Conservation (phyloP, 2,797 vertebrate species). For the Poliocrania exsul region DNA sequence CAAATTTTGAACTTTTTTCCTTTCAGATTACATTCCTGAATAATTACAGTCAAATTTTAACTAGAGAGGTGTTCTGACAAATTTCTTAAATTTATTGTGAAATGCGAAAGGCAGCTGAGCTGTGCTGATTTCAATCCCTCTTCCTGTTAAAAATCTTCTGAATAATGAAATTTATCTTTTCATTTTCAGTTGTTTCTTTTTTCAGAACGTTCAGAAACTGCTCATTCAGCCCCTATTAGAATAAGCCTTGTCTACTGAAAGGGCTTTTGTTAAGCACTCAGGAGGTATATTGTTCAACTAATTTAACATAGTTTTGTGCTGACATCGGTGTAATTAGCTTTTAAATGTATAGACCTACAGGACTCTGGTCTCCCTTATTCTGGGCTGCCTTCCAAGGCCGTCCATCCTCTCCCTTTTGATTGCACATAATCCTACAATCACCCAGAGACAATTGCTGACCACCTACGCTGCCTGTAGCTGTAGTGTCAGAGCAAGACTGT, state of each 20-base stretch:
- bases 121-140: not conserved
- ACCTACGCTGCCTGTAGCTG: not conserved
- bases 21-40: not conserved
- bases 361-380: not conserved
- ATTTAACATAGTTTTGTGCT: not conserved
- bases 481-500: not conserved
- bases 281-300: not conserved
- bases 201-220: not conserved
- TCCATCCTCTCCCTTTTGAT: not conserved
- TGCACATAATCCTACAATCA: not conserved
- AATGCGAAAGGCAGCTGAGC: not conserved
- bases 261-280: not conserved
- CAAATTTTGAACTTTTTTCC: not conserved
- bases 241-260: not conserved
- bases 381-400: not conserved
- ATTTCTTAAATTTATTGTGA: not conserved
- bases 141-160: not conserved
- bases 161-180: not conserved
- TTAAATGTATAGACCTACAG: not conserved
- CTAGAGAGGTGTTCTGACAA: not conserved
- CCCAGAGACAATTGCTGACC: not conserved
- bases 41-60: not conserved
- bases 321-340: not conserved
- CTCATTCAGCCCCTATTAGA: not conserved
- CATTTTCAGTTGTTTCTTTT: not conserved